A percentile compares a stretch with the other conserved stretches of the same genome.
phyloP scores from a whole-genome alignment of 2,113 vertebrate species.

The Alexandromys fortis region DNA sequence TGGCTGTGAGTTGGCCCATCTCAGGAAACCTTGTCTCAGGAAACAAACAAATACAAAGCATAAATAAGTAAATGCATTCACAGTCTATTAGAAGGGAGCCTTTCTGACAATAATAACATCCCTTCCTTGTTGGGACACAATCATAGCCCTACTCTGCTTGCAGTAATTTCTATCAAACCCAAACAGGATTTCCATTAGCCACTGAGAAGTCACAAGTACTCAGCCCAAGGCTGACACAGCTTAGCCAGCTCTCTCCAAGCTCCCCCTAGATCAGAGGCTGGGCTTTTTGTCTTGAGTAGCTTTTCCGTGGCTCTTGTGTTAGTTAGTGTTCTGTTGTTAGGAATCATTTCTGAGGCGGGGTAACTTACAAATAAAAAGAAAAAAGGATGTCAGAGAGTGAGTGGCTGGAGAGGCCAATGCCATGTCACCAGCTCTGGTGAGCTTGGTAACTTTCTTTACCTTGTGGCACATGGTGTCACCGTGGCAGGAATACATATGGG shows the following conservation, averaged over 20 bases:
- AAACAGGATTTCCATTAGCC: conserved; percentile 24
- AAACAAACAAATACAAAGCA: background rate
- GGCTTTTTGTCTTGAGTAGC: conserved; percentile 59
- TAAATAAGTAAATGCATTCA: background rate
- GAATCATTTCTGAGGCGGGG: background rate
- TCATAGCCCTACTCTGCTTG: conserved; percentile 42
- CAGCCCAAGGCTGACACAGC: conserved; percentile 37
- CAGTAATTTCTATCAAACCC: conserved; percentile 46
- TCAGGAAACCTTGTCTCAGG: background rate
- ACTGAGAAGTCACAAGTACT: conserved; percentile 22
- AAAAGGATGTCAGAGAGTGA: background rate
- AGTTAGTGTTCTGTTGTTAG: background rate
- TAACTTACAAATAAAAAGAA: background rate
- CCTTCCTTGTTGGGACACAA: conserved; percentile 37
- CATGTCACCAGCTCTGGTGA: background rate
- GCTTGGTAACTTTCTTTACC: background rate
- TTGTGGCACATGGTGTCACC: background rate
- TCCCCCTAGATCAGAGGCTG: conserved; percentile 47
- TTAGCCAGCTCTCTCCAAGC: conserved; percentile 31
- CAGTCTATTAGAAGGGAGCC: conserved; percentile 22
- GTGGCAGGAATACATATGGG: background rate
- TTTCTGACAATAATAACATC: background rate
- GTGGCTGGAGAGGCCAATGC: background rate
- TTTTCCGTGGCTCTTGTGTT: conserved; percentile 54
- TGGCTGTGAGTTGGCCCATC: background rate